A percentile compares a stretch with the other conserved stretches of the same genome.
phyloP scores from a whole-genome alignment of 2,113 vertebrate genomes.

The Holacanthus passer region DNA sequence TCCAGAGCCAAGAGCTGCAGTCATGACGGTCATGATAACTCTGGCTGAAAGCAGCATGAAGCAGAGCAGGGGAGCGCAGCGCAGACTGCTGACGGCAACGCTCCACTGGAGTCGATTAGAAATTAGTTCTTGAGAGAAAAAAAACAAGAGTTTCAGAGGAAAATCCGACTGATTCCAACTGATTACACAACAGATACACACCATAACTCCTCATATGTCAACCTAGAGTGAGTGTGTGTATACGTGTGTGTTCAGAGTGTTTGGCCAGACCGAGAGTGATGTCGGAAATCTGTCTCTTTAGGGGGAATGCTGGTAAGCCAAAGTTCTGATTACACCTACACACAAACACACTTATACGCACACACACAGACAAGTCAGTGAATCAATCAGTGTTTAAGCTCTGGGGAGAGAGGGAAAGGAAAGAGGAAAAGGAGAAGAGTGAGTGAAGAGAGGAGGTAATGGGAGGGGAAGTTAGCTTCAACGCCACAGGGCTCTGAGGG shows the following conservation, averaged over 20 bases:
- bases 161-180: conserved; percentile 23
- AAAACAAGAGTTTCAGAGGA: conserved; percentile 45
- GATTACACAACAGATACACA: conserved; percentile 55
- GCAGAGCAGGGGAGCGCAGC: not conserved
- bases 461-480: conserved; percentile 49
- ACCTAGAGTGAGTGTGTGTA: not conserved
- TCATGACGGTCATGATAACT: conserved; percentile 5
- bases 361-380: conserved; percentile 37
- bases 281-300: conserved; percentile 65
- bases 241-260: conserved; percentile 1
- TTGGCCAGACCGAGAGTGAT: conserved; percentile 52
- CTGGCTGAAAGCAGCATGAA: conserved; percentile 7
- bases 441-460: conserved; percentile 46
- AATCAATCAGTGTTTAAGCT: conserved; percentile 74
- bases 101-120: conserved; percentile 35
- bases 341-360: conserved; percentile 18
- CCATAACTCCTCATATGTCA: conserved; percentile 40
- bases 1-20: conserved; percentile 33
- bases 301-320: conserved; percentile 59
- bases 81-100: conserved; percentile 10
- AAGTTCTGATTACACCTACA: conserved; percentile 57
- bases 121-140: conserved; percentile 17
- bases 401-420: conserved; percentile 58
- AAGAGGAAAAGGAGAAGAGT: conserved; percentile 52
- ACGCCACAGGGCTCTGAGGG: conserved; percentile 40